Evolutionary conservation across 1,140 invertebrate species (phyloP), one percentile per base, ranked within the genome.

Genomic region (Tribolium castaneum): DNA sequence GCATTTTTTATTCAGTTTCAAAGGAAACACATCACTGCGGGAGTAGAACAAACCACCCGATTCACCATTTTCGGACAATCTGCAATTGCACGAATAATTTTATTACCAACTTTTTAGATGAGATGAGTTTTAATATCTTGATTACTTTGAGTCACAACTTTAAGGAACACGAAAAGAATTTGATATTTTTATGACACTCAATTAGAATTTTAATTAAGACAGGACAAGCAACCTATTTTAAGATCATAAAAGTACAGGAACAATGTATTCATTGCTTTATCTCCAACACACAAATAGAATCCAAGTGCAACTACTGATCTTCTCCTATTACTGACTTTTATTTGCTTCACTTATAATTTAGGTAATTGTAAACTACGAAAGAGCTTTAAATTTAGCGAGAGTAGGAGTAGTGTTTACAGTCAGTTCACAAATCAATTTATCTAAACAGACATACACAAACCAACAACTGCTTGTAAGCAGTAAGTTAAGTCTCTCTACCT

Each of bases 1-100:
- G 19, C n/a, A 30, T 51, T 70, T 52, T 52, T 79, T 45, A 34
- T 77, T 66, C 2, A 79, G 59, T 19, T 45, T 79, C 39, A 39
- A 79, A 80, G 80, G 76, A 75, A 82, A 82, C 30, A 82, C 73
- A 50, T 82, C 78, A 62, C 81, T 82, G 25, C 76, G 71, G 6
- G 80, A 81, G 51, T 81, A 75, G 30, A 81, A 81, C n/a, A 81
- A 30, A 62, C 49, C 39, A 14, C 7, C 1, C 22, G n/a, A 30
- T n/a, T 30, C n/a, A 12, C 9, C 30, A 7, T 35, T 35, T 22
- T 66, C 59, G 6, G 1, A 30, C 2, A 66, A 66, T 66, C 59
- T 66, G 30, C 1, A 66, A 66, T 19, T 19, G 2, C 16, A 19
- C 16, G 2, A 19, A 19, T 19, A 19, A 19, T 19, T 35, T 66